Evolutionary conservation across 2,888 invertebrate genomes (phyloP).

Genomic region (Tetragonula carbonaria): DNA sequence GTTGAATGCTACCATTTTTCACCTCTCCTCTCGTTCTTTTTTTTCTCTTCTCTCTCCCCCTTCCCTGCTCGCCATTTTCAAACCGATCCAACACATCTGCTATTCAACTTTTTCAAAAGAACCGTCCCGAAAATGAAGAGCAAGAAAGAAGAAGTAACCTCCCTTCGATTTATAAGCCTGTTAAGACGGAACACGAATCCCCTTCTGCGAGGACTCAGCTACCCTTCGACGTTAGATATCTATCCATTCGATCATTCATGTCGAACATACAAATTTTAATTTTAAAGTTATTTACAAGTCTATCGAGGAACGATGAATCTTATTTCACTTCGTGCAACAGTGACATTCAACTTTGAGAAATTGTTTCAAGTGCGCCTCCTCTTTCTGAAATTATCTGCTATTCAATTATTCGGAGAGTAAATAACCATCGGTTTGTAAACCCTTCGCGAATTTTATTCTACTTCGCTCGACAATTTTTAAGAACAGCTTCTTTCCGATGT

Average conservation of each 20-base stretch:
- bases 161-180: no score
- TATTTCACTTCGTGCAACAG: background rate
- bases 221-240: no score
- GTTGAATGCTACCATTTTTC: background rate
- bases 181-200: no score
- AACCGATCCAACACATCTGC: conserved; percentile 1
- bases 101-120: background rate
- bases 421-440: no score
- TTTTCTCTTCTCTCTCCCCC: no score
- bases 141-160: background rate
- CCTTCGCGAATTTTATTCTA: no score
- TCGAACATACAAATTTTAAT: background rate
- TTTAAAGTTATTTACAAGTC: background rate
- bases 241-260: background rate
- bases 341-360: background rate
- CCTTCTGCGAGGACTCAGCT: no score
- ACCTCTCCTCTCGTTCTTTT: background rate
- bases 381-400: background rate
- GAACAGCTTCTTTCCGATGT: no score
- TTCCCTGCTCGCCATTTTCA: no score
- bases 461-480: no score
- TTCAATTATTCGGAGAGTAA: background rate
- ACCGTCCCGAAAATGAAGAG: background rate
- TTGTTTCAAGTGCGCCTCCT: background rate
- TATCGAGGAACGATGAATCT: background rate